Base-by-base conservation (phyloP, 2,797 vertebrate genomes). In the Acipenser oxyrinchus region DNA sequence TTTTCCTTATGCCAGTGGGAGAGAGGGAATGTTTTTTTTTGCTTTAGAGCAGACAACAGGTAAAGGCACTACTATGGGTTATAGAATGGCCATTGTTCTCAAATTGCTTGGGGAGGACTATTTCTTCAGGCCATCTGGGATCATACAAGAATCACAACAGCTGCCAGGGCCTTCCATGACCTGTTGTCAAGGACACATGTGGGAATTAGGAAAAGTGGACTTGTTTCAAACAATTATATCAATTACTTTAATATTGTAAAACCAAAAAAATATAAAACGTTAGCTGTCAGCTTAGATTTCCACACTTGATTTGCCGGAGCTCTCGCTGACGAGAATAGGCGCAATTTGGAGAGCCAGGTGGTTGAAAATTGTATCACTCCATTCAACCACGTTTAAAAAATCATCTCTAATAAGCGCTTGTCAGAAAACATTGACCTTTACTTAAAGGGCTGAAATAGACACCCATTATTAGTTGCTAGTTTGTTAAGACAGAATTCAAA, bases 201-300 rank as follows among this genome's bases (percentile, higher is more conserved):
- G 91, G 88, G 88, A 93, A 93, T 93, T 93, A 92, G 83, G 85
- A 89, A 87, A 90, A 89, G 89, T 90, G 88, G 86, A 85, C 84
- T 88, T 92, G 82, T 86, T 92, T 92, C 84, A 84, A 94, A 88
- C 84, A 95, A 96, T 95, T 94, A 93, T 85, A 89, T 85, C 79
- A 93, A 93, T 95, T 95, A 92, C 86, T 86, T 87, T 83, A 90
- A 92, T 89, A 92, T 93, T 91, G 84, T 87, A 84, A 88, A 90
- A 90, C 82, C 88, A 84, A 68, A 75, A 92, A 92, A 87, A 53
- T 86, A 83, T 86, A 86, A 87, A 70, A 79, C 87, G 91, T 87
- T 86, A 89, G 87, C 88, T 86, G 89, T 89, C 90, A 91, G 83
- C 82, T 90, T 88, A 78, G 79, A 93, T 95, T 95, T 95, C 90